Base-by-base conservation (phyloP, 1,140 invertebrate genomes). In the Zaprionus inermis region DNA sequence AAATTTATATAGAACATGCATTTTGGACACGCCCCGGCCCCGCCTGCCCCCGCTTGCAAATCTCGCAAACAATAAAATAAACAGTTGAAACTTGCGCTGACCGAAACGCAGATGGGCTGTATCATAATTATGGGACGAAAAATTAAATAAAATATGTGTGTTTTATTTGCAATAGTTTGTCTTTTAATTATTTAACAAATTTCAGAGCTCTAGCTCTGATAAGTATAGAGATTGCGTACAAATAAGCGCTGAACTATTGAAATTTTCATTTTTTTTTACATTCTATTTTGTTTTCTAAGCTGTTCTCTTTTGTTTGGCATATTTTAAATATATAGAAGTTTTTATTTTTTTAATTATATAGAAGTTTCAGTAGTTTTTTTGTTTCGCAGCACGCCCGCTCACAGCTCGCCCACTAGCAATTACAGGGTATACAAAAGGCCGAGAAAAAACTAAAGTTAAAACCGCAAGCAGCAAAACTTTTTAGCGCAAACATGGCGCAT, bases 401-500 rank as follows among this genome's bases (percentile, higher is more conserved):
- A 16, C 18, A 16, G 18, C 10, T 4, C 1, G 18, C 10, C 2
- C 9, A 7, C 3, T 1, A 36, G 20, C 52, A 52, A 36, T 61
- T 61, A 49, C 64, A 55, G 70, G 71, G 71, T 73, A 69, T 73
- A 11, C 3, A 11, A 41, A 36, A 30, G 18, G 10, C 18, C 14
- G 18, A 30, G 32, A 51, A 59, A 32, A 61, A 51, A 28, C 3
- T 28, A 28, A 28, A 34, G 32, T 54, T 46, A 34, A 49, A 49
- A 36, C 55, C 55, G 34, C 71, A 69, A 38, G 20, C 46, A 30
- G 12, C 6, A 54, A 63, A 46, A 30, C 28, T 68, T 72, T 72
- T 72, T 60, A 65, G 41, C 67, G 68, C 55, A 64, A 71, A 71
- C 60, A 71, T 65, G 64, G 32, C 51, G 68, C 58, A 58, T 38